phyloP scores from a whole-genome alignment of 1,140 invertebrate species.

The Atta texana region DNA sequence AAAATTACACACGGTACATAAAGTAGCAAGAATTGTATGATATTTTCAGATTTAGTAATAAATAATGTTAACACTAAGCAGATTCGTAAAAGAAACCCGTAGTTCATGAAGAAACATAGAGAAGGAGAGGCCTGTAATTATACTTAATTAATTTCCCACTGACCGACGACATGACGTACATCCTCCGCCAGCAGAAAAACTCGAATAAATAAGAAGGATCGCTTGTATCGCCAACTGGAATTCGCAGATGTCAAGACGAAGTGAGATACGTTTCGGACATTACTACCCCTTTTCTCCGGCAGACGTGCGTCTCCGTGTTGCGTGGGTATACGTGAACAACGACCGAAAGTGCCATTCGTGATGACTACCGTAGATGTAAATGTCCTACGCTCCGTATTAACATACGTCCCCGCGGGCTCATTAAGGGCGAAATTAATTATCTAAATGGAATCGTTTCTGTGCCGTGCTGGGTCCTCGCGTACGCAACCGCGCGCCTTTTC shows the following conservation, averaged over 20 bases:
- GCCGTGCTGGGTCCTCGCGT: background rate
- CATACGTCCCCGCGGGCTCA: constrained; percentile 84
- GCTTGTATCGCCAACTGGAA: constrained; percentile 48
- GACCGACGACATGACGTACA: constrained; percentile 29
- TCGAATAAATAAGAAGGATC: constrained; percentile 39
- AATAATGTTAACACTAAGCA: background rate
- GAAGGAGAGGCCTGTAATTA: constrained; percentile 25
- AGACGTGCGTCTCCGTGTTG: constrained; percentile 50
- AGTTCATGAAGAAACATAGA: background rate
- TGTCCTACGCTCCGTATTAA: constrained; percentile 83
- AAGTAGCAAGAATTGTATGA: background rate
- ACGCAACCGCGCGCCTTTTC: background rate
- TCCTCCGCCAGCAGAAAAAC: constrained; percentile 30
- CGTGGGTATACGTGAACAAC: constrained; percentile 75
- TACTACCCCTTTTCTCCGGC: constrained; percentile 20
- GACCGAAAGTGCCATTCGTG: constrained; percentile 74
- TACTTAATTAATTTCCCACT: constrained; percentile 52
- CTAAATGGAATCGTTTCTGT: constrained; percentile 77
- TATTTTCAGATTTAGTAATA: background rate
- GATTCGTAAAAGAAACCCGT: background rate
- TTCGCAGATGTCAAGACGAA: constrained; percentile 47
- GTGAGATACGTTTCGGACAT: constrained; percentile 49
- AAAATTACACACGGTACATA: background rate
- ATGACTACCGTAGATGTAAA: constrained; percentile 84
- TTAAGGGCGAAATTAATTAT: constrained; percentile 85